Percentiles rank a stretch among this genome's conserved stretches.
Conservation (phyloP, 2,888 invertebrate genomes). For the Melangyna quadrimaculata region DNA sequence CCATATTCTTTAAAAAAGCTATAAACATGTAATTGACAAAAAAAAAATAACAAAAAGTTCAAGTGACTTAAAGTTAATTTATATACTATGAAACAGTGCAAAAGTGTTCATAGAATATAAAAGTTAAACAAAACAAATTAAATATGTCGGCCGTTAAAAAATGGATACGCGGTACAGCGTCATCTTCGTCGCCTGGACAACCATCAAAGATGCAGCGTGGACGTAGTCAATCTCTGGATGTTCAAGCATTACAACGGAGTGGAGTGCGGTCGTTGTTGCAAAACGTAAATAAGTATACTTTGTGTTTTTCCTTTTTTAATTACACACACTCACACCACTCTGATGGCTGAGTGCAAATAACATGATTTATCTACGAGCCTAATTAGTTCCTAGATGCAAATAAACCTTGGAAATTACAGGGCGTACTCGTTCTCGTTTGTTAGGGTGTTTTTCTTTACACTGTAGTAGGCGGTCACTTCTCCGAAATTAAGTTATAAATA, state of each 20-base stretch:
- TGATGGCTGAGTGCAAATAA: not conserved
- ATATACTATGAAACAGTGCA: not conserved
- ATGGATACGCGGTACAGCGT: slow-evolving; percentile 79
- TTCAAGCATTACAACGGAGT: slow-evolving; percentile 79
- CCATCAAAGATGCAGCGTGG: slow-evolving; percentile 76
- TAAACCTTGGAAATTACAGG: too few species aligned
- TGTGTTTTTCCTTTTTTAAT: not conserved
- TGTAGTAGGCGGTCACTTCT: too few species aligned
- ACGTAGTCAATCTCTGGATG: slow-evolving; percentile 80
- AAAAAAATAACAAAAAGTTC: too few species aligned
- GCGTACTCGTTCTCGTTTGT: too few species aligned
- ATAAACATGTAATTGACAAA: not conserved
- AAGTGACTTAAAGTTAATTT: not conserved
- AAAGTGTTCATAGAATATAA: not conserved
- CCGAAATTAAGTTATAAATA: too few species aligned
- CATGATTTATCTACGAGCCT: not conserved
- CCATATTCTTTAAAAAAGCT: not conserved
- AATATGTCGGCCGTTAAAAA: slow-evolving; percentile 80
- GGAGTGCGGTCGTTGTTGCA: slow-evolving; percentile 79
- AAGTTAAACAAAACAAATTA: not conserved
- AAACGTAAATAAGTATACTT: slow-evolving; percentile 76
- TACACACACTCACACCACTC: not conserved
- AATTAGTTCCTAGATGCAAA: not conserved
- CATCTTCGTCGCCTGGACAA: slow-evolving; percentile 74
- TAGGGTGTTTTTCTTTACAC: too few species aligned